Conservation (phyloP, 2,888 invertebrate species). For the Galeopsomyia nigrocyanea region DNA sequence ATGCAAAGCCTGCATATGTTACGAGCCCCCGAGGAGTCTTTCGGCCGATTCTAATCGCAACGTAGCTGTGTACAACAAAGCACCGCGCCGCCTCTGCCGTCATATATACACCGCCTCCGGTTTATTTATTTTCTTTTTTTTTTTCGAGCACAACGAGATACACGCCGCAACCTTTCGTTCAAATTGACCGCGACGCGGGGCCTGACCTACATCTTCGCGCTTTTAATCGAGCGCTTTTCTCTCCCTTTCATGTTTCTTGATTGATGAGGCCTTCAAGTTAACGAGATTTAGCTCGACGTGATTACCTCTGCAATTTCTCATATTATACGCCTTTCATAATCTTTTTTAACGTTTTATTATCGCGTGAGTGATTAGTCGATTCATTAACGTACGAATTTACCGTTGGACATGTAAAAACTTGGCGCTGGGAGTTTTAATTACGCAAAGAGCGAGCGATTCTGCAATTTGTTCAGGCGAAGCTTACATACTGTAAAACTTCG, state of each 20-base stretch:
- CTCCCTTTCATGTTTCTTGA: constrained; percentile 23
- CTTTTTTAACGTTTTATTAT: neutral
- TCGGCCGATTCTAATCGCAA: constrained; percentile 39
- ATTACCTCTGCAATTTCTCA: neutral
- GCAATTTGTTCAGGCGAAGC: too few relatives aligned
- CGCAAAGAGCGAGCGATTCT: too few relatives aligned
- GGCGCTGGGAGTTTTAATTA: too few relatives aligned
- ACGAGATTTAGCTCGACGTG: neutral
- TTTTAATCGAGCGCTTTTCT: constrained; percentile 36
- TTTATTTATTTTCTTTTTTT: too few relatives aligned
- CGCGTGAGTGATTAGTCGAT: too few relatives aligned
- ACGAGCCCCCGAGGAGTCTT: constrained; percentile 14
- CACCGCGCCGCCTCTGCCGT: neutral
- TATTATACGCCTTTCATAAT: neutral
- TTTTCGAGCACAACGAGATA: neutral
- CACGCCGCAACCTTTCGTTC: constrained; percentile 16
- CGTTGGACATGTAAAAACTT: too few relatives aligned
- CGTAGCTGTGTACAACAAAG: neutral
- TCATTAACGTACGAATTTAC: too few relatives aligned
- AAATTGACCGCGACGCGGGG: constrained; percentile 24
- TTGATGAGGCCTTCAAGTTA: constrained; percentile 23
- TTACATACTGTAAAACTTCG: too few relatives aligned
- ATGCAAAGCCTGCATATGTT: neutral
- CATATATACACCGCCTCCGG: constrained; percentile 12
- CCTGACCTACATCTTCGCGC: constrained; percentile 26